Evolutionary conservation across 2,888 invertebrate genomes (phyloP).

Genomic region (Heteropelma amictum): DNA sequence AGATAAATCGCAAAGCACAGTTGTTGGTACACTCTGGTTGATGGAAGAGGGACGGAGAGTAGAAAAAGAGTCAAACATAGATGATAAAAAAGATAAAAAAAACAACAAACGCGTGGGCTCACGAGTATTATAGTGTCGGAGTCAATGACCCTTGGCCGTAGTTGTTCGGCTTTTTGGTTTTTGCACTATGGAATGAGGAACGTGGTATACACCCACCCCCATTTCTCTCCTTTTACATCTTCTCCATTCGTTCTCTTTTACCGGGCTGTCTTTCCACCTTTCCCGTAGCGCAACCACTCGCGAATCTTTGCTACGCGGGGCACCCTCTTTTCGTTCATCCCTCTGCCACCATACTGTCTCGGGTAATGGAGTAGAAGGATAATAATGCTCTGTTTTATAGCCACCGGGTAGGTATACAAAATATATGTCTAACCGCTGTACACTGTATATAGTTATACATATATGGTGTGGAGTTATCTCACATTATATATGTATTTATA

Average conservation of each 20-base stretch:
- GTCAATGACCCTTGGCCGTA: conserved; percentile 74
- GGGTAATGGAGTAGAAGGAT: conserved; percentile 75
- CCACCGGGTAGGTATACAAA: conserved; percentile 55
- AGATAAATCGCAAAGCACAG: conserved; percentile 70
- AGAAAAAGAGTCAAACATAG: conserved; percentile 19
- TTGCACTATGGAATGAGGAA: conserved; percentile 59
- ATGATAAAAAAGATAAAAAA: conserved; percentile 36
- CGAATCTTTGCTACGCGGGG: conserved; percentile 35
- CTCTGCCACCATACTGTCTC: conserved; percentile 66
- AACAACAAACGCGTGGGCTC: conserved; percentile 25
- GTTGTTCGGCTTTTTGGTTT: conserved; percentile 73
- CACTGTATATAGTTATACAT: background rate
- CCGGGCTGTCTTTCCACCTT: background rate
- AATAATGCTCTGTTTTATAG: conserved; percentile 75
- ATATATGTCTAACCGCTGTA: conserved; percentile 30
- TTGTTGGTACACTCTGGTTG: conserved; percentile 26
- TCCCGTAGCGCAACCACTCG: conserved; percentile 35
- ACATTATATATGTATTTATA: no score
- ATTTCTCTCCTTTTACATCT: conserved; percentile 36
- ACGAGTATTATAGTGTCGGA: conserved; percentile 65
- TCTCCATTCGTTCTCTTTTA: conserved; percentile 39
- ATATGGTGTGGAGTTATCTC: background rate
- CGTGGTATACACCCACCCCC: conserved; percentile 6
- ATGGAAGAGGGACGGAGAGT: conserved; percentile 9
- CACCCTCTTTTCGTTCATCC: conserved; percentile 56